These are phyloP conservation scores for Bucco capensis DNA, from an alignment of 2,113 vertebrate species.

Conservation along the genomic window DNA sequence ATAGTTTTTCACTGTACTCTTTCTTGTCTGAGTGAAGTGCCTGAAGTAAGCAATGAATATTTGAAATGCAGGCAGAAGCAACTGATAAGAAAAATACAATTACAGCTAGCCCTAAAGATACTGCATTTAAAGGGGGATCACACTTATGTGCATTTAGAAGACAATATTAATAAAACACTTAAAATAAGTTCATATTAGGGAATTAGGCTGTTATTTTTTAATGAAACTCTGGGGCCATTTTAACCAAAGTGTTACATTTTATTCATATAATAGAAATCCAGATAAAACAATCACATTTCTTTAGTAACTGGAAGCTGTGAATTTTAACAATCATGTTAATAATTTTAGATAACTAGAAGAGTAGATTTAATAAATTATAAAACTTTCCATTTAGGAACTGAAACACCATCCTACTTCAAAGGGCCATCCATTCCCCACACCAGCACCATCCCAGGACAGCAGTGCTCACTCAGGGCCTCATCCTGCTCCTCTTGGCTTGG, in stretches of 20 bases:
- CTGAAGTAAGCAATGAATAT: constrained; percentile 62
- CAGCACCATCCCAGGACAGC: accelerated
- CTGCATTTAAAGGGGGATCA: constrained; percentile 58
- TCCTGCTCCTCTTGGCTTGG: neutral
- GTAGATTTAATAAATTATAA: constrained; percentile 47
- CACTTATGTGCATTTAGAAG: constrained; percentile 63
- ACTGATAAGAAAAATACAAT: constrained; percentile 72
- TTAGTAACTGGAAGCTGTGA: constrained; percentile 67
- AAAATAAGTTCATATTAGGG: constrained; percentile 63
- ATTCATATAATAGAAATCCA: constrained; percentile 62
- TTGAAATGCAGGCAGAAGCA: constrained; percentile 62
- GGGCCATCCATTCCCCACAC: accelerated
- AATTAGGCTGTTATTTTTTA: constrained; percentile 63
- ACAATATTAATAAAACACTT: constrained; percentile 71
- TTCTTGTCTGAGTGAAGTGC: constrained; percentile 44
- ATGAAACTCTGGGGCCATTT: constrained; percentile 67
- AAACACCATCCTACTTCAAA: neutral
- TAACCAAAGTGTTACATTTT: constrained; percentile 47
- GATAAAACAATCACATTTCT: constrained; percentile 71
- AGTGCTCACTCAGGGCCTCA: neutral
- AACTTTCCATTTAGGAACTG: constrained; percentile 44
- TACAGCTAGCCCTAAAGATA: constrained; percentile 68
- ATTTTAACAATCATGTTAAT: constrained; percentile 45
- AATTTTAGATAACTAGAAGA: constrained; percentile 66
- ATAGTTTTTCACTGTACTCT: constrained; percentile 9